phyloP scores from a whole-genome alignment of 2,888 invertebrate genomes.

The Neuroscelio doddi region DNA sequence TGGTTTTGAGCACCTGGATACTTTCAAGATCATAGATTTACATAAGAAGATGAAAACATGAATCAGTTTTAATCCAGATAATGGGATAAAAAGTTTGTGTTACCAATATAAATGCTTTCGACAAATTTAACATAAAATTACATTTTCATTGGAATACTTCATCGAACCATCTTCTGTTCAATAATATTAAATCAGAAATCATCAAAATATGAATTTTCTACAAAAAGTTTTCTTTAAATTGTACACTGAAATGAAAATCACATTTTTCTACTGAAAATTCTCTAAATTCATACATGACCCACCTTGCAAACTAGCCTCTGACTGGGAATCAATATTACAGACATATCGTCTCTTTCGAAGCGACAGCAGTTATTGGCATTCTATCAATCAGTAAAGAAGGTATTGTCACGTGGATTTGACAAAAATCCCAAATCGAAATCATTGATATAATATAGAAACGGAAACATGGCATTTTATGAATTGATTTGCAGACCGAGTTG shows the following conservation, averaged over 20 bases:
- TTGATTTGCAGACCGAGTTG: slow-evolving; percentile 16
- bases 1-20: too few species aligned
- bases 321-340: slow-evolving; percentile 23
- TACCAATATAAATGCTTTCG: too few species aligned
- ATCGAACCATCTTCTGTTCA: background rate
- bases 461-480: slow-evolving; percentile 6
- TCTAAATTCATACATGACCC: background rate
- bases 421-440: slow-evolving; percentile 20
- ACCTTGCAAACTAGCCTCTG: slow-evolving; percentile 4
- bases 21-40: too few species aligned
- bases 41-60: too few species aligned
- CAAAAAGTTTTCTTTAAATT: too few species aligned
- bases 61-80: too few species aligned
- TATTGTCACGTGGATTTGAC: slow-evolving; percentile 15
- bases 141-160: background rate
- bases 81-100: too few species aligned
- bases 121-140: background rate
- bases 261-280: background rate
- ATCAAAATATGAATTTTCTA: too few species aligned
- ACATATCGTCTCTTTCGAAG: slow-evolving; percentile 20
- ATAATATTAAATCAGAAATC: background rate
- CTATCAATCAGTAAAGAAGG: slow-evolving; percentile 25
- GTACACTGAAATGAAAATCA: too few species aligned
- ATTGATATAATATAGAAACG: slow-evolving; percentile 9
- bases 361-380: slow-evolving; percentile 32